Conservation (phyloP, 2,113 vertebrate genomes). For the Anas platyrhynchos region DNA sequence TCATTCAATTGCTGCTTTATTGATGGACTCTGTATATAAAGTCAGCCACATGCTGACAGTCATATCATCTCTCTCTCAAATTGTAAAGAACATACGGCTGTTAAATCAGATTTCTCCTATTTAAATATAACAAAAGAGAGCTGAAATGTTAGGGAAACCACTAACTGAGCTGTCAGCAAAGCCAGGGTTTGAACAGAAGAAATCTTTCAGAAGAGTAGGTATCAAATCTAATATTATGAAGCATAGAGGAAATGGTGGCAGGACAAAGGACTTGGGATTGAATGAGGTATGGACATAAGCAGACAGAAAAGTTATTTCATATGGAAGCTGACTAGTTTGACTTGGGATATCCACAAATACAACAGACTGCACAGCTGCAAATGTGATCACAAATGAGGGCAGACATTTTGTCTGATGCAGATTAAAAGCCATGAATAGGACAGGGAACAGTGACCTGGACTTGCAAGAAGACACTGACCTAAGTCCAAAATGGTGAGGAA, state of each 20-base stretch:
- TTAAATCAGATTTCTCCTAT: not conserved
- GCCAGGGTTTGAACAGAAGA: not conserved
- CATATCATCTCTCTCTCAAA: not conserved
- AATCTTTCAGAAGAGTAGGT: not conserved
- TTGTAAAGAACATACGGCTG: not conserved
- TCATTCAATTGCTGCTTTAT: not conserved
- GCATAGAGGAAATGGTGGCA: not conserved
- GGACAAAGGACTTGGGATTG: not conserved
- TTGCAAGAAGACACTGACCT: not conserved
- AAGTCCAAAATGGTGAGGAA: not conserved
- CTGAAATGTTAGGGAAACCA: not conserved
- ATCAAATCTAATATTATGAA: not conserved
- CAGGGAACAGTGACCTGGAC: not conserved
- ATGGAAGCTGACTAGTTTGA: not conserved
- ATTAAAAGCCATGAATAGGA: not conserved
- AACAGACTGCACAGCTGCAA: not conserved
- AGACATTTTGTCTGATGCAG: not conserved
- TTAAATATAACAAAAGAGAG: not conserved
- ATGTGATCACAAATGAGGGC: fast-evolving
- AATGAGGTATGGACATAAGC: not conserved
- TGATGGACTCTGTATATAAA: not conserved
- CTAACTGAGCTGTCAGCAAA: not conserved
- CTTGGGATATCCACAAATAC: not conserved
- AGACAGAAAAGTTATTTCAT: not conserved
- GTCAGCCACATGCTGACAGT: not conserved